Evolutionary conservation across 2,888 invertebrate genomes (phyloP).

Genomic region (Pardosa pseudoannulata): DNA sequence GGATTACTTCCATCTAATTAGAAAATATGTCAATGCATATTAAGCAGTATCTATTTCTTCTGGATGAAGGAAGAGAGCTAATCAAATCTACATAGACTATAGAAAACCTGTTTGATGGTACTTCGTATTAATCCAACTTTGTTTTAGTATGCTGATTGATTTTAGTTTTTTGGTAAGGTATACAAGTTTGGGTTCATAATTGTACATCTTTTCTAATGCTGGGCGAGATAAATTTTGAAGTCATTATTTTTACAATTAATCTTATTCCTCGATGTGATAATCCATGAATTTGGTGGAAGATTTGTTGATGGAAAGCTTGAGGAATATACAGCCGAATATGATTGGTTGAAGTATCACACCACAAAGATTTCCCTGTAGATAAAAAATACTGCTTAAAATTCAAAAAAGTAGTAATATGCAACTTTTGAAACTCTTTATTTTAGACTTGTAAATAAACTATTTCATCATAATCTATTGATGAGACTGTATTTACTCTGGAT

Average conservation of each 20-base stretch:
- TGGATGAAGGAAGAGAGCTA: constrained; percentile 43
- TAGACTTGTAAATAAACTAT: background rate
- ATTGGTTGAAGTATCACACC: background rate
- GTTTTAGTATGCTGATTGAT: background rate
- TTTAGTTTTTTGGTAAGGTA: background rate
- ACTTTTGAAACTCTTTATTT: constrained; percentile 9
- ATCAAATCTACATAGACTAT: constrained; percentile 40
- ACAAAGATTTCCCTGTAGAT: background rate
- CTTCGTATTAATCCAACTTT: background rate
- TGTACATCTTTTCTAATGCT: background rate
- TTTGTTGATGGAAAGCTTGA: background rate
- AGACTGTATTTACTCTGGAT: constrained; percentile 25
- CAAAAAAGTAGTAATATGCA: background rate
- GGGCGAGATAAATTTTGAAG: background rate
- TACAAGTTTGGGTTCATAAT: too few relatives aligned
- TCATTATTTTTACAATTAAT: background rate
- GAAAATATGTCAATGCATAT: too few relatives aligned
- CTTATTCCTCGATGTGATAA: background rate
- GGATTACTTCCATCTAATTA: too few relatives aligned
- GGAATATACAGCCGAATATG: constrained; percentile 20
- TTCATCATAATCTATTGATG: background rate
- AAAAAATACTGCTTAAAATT: background rate
- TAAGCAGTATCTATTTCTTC: too few relatives aligned
- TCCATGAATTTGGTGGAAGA: constrained; percentile 29
- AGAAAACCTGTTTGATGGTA: background rate